Evolutionary conservation across 1,140 invertebrate genomes (phyloP).

Genomic region (Drosophila erecta): DNA sequence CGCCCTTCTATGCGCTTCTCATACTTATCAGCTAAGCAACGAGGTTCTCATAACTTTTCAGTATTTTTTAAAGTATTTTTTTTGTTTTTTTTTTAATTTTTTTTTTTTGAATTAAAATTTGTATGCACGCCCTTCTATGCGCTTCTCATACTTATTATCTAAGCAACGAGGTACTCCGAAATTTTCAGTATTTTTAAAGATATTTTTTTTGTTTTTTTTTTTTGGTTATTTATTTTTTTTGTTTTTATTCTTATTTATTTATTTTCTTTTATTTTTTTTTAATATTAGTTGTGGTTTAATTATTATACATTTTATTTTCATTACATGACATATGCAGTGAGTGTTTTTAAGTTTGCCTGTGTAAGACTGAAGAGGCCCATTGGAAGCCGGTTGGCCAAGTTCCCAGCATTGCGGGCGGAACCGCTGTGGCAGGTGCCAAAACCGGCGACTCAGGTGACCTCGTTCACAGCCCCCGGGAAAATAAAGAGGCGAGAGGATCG

Average conservation of each 20-base stretch:
- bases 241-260: too few relatives aligned
- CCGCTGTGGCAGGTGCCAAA: constrained; percentile 21
- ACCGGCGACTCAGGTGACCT: constrained; percentile 28
- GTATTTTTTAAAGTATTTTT: too few relatives aligned
- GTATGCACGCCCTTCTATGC: neutral
- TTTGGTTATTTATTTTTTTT: neutral
- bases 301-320: too few relatives aligned
- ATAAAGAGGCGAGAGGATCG: neutral
- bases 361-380: neutral
- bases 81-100: too few relatives aligned
- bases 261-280: too few relatives aligned
- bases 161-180: neutral
- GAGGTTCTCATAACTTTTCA: too few relatives aligned
- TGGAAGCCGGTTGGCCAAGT: neutral
- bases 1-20: too few relatives aligned
- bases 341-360: neutral
- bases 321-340: too few relatives aligned
- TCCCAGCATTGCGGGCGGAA: constrained; percentile 6
- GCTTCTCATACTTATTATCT: constrained; percentile 1
- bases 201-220: neutral
- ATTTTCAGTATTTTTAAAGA: neutral
- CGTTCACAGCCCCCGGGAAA: constrained; percentile 25
- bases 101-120: neutral
- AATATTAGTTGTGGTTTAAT: too few relatives aligned
- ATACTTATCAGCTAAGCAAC: too few relatives aligned